Evolutionary conservation across 2,888 invertebrate species (phyloP).

Genomic region (Cantharis rufa): DNA sequence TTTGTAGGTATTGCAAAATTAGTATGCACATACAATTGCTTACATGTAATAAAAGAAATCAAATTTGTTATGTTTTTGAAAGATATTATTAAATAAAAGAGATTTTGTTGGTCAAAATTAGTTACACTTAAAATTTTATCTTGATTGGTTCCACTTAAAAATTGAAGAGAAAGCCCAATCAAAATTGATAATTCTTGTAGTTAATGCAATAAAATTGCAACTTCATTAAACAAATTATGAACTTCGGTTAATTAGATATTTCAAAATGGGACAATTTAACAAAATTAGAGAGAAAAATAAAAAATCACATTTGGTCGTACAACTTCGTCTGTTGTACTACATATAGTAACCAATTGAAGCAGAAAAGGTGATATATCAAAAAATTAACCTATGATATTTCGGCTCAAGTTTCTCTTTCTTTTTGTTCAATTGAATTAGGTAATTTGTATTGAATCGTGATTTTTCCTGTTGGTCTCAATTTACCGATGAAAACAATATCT

Average conservation of each 20-base stretch:
- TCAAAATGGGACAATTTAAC: not conserved
- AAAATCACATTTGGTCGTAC: not conserved
- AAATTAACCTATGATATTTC: not conserved
- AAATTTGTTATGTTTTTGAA: not conserved
- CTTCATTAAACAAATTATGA: not conserved
- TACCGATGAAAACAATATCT: not conserved
- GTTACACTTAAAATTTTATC: not conserved
- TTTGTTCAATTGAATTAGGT: not conserved
- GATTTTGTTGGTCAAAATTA: not conserved
- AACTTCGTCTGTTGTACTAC: not conserved
- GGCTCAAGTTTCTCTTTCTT: not conserved
- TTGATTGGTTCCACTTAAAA: not conserved
- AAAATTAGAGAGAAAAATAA: not conserved
- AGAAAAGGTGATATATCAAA: not conserved
- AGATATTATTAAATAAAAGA: not conserved
- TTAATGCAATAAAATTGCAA: not conserved
- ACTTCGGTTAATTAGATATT: not conserved
- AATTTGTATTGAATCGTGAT: not conserved
- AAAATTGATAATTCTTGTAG: not conserved
- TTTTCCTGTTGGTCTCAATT: not conserved
- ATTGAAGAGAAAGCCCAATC: not conserved
- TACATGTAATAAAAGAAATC: not conserved
- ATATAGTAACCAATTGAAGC: not conserved
- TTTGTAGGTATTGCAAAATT: not conserved
- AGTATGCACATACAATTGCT: not conserved